Evolutionary conservation across 2,888 invertebrate genomes (phyloP).

Genomic region (Leistus spinibarbis): DNA sequence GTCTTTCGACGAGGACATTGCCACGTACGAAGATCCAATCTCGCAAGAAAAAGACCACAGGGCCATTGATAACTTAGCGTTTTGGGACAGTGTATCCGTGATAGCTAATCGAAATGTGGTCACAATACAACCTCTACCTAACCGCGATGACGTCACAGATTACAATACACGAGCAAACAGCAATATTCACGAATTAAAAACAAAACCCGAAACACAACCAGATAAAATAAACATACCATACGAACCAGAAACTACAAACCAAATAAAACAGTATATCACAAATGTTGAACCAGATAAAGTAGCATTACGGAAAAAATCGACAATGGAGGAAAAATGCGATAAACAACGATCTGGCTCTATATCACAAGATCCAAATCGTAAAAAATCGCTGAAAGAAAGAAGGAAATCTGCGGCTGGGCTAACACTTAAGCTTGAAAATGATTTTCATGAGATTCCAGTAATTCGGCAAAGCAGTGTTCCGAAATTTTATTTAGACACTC

Average conservation of each 20-base stretch:
- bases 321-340: slow-evolving; percentile 27
- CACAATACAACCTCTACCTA: slow-evolving; percentile 54
- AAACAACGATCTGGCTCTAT: slow-evolving; percentile 27
- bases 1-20: slow-evolving; percentile 75
- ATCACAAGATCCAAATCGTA: slow-evolving; percentile 45
- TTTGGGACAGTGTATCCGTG: slow-evolving; percentile 56
- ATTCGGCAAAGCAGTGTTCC: slow-evolving; percentile 56
- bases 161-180: not conserved
- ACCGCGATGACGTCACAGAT: not conserved
- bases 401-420: slow-evolving; percentile 48
- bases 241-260: not conserved
- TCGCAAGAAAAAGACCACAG: slow-evolving; percentile 50
- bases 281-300: not conserved
- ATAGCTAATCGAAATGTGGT: slow-evolving; percentile 56
- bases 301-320: slow-evolving; percentile 21
- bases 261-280: not conserved
- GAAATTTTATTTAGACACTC: slow-evolving; percentile 56
- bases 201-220: not conserved
- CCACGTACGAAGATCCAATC: slow-evolving; percentile 59
- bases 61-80: slow-evolving; percentile 55
- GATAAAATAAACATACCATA: slow-evolving; percentile 6
- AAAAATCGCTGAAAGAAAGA: slow-evolving; percentile 53
- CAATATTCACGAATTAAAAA: not conserved
- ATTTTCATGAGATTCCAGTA: slow-evolving; percentile 51
- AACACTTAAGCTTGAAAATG: slow-evolving; percentile 21